Evolutionary conservation across 2,113 vertebrate species (phyloP), one percentile per base, ranked within the genome.

Genomic region (Urocitellus parryii): DNA sequence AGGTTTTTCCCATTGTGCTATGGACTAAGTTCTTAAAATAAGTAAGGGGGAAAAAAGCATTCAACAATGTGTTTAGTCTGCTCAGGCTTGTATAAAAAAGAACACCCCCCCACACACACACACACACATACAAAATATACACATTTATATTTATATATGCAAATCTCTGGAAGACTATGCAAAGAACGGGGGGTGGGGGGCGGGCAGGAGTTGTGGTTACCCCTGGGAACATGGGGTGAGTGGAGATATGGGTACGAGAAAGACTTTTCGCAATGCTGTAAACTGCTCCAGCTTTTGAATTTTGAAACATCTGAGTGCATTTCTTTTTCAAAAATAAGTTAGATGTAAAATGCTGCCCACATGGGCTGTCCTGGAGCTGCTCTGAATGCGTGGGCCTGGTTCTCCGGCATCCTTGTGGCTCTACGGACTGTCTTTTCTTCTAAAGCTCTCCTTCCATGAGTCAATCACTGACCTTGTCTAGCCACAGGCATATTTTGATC

Each of bases 401-500:
- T 63, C 53, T 17, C 73, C 27, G 37, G 13, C 91, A 78, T 48
- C 78, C 67, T 56, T 25, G 0, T 13, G 25, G 82, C 74, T 74
- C 79, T 68, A 65, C 73, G 18, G 1, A 20, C 45, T 29, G n/a
- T 34, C 92, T 80, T 96, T 93, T 92, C 68, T 72, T 73, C 79
- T 80, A 8, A 85, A 87, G 27, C 67, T 88, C 56, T 88, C 72
- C 77, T 98, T 89, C 83, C 77, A 13, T 16, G 27, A 79, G 84
- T 74, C 90, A 81, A 18, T 90, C 88, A 27, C 81, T 90, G 93
- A 88, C 85, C 81, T 92, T 94, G 95, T 94, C 95, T 48, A 65
- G 82, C 61, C 93, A 81, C 91, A 78, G 94, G 73, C 73, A n/a
- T 68, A 67, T 79, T 90, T 85, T 85, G 88, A 96, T 95, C 48